Percentiles rank a stretch among this genome's conserved stretches.
Evolutionary conservation across 53 echinoderm and acorn worm genomes (phyloP).

Genomic region (Temnopleurus reevesii): DNA sequence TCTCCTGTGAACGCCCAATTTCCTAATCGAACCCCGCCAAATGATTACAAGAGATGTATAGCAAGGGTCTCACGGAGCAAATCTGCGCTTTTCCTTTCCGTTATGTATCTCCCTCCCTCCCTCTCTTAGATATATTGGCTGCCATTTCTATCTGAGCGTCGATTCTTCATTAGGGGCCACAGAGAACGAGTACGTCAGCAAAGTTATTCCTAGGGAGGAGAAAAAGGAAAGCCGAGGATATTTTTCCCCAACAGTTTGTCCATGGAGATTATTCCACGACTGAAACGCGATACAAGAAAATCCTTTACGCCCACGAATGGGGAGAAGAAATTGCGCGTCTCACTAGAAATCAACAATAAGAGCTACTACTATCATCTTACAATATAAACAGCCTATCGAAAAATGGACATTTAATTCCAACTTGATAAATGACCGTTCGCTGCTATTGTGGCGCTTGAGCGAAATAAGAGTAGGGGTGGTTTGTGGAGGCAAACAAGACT

Average conservation of each 20-base stretch:
- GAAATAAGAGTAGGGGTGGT: background rate
- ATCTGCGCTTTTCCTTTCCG: background rate
- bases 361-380: slow-evolving; percentile 11
- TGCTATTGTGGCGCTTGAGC: background rate
- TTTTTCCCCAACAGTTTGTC: slow-evolving; percentile 12
- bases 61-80: background rate
- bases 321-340: background rate
- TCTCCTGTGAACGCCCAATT: background rate
- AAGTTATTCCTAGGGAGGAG: slow-evolving; percentile 1
- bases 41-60: slow-evolving; percentile 19
- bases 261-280: slow-evolving; percentile 12
- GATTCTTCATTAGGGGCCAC: slow-evolving; percentile 30
- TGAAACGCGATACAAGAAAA: slow-evolving; percentile 43
- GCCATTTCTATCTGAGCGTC: slow-evolving; percentile 3
- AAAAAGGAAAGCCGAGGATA: background rate
- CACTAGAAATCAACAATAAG: background rate
- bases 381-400: slow-evolving; percentile 28
- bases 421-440: slow-evolving; percentile 23
- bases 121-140: slow-evolving; percentile 15
- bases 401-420: slow-evolving; percentile 48
- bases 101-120: background rate
- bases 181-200: slow-evolving; percentile 2
- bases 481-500: slow-evolving; percentile 14
- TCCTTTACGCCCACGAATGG: background rate
- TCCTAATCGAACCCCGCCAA: slow-evolving; percentile 3